Percentiles rank a stretch among this genome's conserved stretches.
Evolutionary conservation across 2,113 vertebrate genomes (phyloP).

Genomic region (Gymnogyps californianus): DNA sequence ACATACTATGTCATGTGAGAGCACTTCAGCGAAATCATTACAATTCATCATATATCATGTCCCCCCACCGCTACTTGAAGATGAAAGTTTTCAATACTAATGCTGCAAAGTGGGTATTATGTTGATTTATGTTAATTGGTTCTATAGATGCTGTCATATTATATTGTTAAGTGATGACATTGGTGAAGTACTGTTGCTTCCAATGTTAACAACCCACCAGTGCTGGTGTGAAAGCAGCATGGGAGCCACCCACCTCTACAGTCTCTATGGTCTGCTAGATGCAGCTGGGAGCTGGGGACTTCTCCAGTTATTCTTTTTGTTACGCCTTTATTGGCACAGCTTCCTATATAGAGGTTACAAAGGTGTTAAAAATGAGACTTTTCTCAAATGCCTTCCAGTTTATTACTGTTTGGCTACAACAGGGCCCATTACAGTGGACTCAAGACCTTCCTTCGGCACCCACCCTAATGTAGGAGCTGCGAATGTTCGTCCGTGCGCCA

Average conservation of each 20-base stretch:
- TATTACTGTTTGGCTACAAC: neutral
- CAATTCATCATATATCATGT: neutral
- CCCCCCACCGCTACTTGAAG: neutral
- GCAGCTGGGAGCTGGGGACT: neutral
- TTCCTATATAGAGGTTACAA: neutral
- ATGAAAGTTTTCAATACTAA: slow-evolving; percentile 59
- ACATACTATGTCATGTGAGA: neutral
- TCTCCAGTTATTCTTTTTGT: neutral
- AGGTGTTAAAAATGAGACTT: neutral
- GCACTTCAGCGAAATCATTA: neutral
- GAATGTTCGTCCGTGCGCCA: accelerated
- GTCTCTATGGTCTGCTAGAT: neutral
- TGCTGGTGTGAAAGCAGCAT: neutral
- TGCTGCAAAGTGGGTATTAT: slow-evolving; percentile 55
- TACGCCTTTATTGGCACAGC: neutral
- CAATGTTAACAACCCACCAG: neutral
- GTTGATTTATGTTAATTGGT: slow-evolving; percentile 66
- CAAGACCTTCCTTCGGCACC: neutral
- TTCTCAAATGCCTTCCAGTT: neutral
- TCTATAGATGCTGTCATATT: slow-evolving; percentile 49
- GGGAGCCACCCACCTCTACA: neutral
- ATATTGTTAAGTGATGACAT: slow-evolving; percentile 34
- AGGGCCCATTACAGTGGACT: neutral
- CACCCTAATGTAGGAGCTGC: neutral
- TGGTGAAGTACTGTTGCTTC: slow-evolving; percentile 36